Percentiles rank a stretch among this genome's conserved stretches.
These are phyloP conservation scores for Cephalopterus ornatus DNA, from an alignment of 2,113 vertebrate genomes.

Conservation along the genomic window DNA sequence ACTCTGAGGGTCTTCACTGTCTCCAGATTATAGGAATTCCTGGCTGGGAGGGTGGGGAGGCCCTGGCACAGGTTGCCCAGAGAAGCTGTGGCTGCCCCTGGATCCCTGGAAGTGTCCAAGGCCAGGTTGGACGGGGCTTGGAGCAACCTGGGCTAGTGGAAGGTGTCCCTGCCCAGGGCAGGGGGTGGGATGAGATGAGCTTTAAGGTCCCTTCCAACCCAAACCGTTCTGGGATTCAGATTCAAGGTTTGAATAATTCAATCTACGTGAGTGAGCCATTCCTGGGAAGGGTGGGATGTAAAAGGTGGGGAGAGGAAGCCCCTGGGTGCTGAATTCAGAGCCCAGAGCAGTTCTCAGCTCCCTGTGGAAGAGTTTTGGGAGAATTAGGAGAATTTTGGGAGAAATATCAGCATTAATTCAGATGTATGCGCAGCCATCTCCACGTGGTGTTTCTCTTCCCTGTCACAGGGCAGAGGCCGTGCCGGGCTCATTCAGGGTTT, in stretches of 20 bases:
- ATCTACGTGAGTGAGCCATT: accelerated
- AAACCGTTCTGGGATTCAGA: neutral
- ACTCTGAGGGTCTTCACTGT: neutral
- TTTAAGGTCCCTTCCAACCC: neutral
- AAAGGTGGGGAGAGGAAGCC: neutral
- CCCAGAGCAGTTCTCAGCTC: neutral
- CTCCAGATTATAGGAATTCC: neutral
- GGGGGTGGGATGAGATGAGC: accelerated
- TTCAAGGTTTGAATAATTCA: neutral
- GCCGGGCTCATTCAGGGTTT: neutral
- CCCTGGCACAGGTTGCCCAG: accelerated
- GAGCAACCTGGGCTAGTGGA: accelerated
- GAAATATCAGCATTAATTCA: accelerated
- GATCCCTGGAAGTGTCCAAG: neutral
- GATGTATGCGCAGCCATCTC: accelerated
- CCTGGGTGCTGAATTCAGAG: neutral
- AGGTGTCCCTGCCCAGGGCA: neutral
- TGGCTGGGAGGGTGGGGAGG: accelerated
- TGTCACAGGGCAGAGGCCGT: neutral
- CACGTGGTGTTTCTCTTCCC: accelerated
- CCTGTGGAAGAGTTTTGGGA: neutral
- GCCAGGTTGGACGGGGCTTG: accelerated
- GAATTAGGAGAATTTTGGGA: neutral
- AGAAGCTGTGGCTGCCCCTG: neutral
- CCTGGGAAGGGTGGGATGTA: neutral